Evolutionary conservation across 2,888 invertebrate species (phyloP).

Genomic region (Imbricaverruca yamaguchii): DNA sequence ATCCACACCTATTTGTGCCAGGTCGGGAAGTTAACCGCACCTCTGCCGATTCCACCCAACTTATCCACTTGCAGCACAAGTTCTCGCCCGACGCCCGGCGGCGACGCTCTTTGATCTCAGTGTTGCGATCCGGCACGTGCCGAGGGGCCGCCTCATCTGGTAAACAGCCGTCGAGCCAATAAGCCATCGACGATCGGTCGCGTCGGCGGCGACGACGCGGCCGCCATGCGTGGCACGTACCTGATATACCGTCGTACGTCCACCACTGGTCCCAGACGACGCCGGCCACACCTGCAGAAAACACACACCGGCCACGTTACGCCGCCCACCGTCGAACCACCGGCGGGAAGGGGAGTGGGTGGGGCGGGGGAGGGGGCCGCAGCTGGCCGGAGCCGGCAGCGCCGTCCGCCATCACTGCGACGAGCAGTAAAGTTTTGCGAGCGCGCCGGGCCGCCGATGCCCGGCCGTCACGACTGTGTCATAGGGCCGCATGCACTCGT

Average conservation of each 20-base stretch:
- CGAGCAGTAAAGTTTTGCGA: neutral
- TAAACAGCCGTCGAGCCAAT: neutral
- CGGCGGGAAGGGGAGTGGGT: too few relatives aligned
- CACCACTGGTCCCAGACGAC: conserved; percentile 16
- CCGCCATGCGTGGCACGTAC: neutral
- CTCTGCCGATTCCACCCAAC: neutral
- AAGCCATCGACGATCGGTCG: neutral
- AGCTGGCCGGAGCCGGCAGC: neutral
- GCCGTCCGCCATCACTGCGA: neutral
- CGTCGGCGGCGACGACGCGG: too few relatives aligned
- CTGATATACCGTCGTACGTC: conserved; percentile 14
- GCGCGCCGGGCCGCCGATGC: neutral
- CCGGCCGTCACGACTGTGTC: neutral
- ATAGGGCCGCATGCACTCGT: neutral
- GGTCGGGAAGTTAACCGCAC: too few relatives aligned
- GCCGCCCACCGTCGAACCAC: too few relatives aligned
- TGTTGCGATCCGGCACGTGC: neutral
- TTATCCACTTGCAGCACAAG: neutral
- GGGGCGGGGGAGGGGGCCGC: neutral
- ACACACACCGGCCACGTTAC: neutral
- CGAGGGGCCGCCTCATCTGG: neutral
- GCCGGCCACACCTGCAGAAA: neutral
- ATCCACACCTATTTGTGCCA: too few relatives aligned
- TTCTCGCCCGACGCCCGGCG: neutral
- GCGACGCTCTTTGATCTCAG: neutral